Evolutionary conservation across 2,888 invertebrate genomes (phyloP).

Genomic region (Cosmorhoe ocellata): DNA sequence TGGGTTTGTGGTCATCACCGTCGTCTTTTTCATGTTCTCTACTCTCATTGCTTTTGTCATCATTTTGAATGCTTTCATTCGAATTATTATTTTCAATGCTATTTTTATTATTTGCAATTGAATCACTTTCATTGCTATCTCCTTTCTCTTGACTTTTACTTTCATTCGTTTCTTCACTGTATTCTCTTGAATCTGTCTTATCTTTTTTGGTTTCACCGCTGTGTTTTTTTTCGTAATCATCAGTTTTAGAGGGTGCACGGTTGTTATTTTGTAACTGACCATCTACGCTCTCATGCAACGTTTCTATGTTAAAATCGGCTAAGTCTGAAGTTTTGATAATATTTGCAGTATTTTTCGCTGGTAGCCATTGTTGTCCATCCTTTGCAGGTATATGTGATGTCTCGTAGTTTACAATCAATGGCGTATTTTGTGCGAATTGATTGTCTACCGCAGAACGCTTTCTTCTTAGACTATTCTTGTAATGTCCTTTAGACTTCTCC

Average conservation of each 20-base stretch:
- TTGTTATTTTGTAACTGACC: slow-evolving; percentile 11
- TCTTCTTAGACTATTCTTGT: slow-evolving; percentile 58
- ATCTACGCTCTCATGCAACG: slow-evolving; percentile 48
- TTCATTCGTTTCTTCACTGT: slow-evolving; percentile 8
- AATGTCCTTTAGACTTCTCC: slow-evolving; percentile 54
- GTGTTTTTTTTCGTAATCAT: slow-evolving; percentile 1
- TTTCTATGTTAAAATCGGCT: slow-evolving; percentile 68
- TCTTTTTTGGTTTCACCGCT: slow-evolving; percentile 3
- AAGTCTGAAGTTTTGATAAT: slow-evolving; percentile 52
- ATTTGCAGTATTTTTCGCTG: slow-evolving; percentile 38
- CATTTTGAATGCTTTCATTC: slow-evolving; percentile 7
- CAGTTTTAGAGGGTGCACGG: neutral
- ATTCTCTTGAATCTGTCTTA: slow-evolving; percentile 7
- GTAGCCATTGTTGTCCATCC: slow-evolving; percentile 36
- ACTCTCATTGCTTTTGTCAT: slow-evolving; percentile 11
- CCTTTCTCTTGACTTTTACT: slow-evolving; percentile 3
- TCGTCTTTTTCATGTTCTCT: slow-evolving; percentile 20
- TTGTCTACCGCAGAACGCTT: slow-evolving; percentile 41
- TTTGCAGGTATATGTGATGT: slow-evolving; percentile 47
- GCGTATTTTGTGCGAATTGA: slow-evolving; percentile 40
- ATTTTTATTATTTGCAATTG: slow-evolving; percentile 20
- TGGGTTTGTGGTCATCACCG: slow-evolving; percentile 8
- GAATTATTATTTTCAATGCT: neutral
- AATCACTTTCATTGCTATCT: slow-evolving; percentile 14
- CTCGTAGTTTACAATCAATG: slow-evolving; percentile 59